Conservation (phyloP, 92 coral and sea anemone genomes). For the Chrysogorgia sp. region DNA sequence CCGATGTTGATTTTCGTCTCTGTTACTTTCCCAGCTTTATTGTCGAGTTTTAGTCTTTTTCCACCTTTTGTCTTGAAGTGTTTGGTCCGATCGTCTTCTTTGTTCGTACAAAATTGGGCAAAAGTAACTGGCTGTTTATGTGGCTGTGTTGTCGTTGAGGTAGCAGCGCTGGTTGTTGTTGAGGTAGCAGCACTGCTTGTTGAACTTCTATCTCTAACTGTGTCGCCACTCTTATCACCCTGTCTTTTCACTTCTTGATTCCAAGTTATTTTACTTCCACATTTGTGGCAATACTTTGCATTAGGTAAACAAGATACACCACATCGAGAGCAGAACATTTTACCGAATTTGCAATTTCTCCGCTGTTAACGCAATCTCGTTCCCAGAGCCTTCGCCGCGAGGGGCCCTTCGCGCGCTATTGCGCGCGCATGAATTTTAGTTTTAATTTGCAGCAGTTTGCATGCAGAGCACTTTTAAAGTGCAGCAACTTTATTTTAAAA, state of each 20-base stretch:
- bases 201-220: background rate
- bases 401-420: background rate
- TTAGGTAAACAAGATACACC: constrained; percentile 36
- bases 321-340: constrained; percentile 55
- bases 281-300: constrained; percentile 41
- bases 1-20: constrained; percentile 66
- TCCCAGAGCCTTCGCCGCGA: background rate
- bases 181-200: constrained; percentile 14
- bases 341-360: background rate
- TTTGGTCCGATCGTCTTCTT: constrained; percentile 53
- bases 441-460: constrained; percentile 1
- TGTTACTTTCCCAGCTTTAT: background rate
- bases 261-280: constrained; percentile 38
- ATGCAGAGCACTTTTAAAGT: background rate
- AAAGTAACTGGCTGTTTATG: constrained; percentile 26
- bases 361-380: background rate
- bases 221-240: background rate
- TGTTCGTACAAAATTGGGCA: constrained; percentile 54
- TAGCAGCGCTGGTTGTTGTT: constrained; percentile 23
- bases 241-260: background rate
- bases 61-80: constrained; percentile 32
- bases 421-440: constrained; percentile 12
- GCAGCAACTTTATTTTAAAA: background rate
- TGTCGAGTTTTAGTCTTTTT: constrained; percentile 17
- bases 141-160: constrained; percentile 31